phyloP scores from a whole-genome alignment of 1,140 invertebrate genomes.

The Zeugodacus cucurbitae region DNA sequence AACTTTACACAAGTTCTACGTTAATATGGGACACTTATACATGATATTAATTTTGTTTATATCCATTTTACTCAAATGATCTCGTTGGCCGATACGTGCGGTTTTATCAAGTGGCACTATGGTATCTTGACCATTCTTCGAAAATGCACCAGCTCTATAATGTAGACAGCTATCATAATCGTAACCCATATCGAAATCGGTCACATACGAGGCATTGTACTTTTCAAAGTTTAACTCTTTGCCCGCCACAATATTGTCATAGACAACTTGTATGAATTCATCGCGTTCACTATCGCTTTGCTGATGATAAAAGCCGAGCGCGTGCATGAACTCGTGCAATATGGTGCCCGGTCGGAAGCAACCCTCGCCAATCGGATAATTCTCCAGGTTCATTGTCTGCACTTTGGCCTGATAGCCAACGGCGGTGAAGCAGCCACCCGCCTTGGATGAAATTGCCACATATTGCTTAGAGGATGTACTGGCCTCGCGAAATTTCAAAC shows the following conservation, averaged over 20 bases:
- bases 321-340: conserved; percentile 77
- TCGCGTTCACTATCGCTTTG: conserved; percentile 73
- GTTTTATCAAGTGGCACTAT: conserved; percentile 68
- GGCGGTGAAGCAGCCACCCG: conserved; percentile 69
- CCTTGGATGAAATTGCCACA: conserved; percentile 49
- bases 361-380: conserved; percentile 64
- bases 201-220: conserved; percentile 58
- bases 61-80: conserved; percentile 74
- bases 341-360: conserved; percentile 71
- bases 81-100: conserved; percentile 71
- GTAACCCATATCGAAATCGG: conserved; percentile 70
- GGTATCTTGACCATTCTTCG: conserved; percentile 76
- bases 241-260: conserved; percentile 70
- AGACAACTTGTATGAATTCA: conserved; percentile 69
- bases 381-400: conserved; percentile 69
- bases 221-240: conserved; percentile 73
- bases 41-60: conserved; percentile 61
- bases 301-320: conserved; percentile 73
- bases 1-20: conserved; percentile 39
- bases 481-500: conserved; percentile 53
- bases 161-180: conserved; percentile 83
- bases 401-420: conserved; percentile 69
- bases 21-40: conserved; percentile 58
- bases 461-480: conserved; percentile 40
- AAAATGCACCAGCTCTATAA: conserved; percentile 79